Evolutionary conservation across 2,113 vertebrate species (phyloP).

Genomic region (Tyrannus savana): DNA sequence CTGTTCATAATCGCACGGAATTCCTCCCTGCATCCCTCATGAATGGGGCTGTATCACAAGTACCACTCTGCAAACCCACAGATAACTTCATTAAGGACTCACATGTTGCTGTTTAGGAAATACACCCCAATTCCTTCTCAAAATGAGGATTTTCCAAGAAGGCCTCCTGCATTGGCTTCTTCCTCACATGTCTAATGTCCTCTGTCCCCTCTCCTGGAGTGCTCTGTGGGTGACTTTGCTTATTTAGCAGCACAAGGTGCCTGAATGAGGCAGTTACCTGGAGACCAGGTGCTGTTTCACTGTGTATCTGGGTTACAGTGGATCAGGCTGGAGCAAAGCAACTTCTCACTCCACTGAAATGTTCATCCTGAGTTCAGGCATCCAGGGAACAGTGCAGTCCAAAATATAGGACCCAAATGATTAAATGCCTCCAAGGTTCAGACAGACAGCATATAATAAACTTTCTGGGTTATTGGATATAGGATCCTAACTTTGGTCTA

Average conservation of each 20-base stretch:
- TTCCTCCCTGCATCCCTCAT: neutral
- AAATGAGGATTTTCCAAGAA: neutral
- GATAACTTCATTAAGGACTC: neutral
- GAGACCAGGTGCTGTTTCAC: neutral
- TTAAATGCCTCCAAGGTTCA: neutral
- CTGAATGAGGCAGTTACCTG: neutral
- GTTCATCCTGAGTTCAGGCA: neutral
- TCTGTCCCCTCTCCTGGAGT: neutral
- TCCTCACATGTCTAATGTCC: neutral
- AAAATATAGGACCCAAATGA: neutral
- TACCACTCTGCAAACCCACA: neutral
- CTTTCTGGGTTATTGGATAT: neutral
- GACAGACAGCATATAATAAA: neutral
- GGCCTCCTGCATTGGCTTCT: neutral
- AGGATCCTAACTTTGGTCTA: neutral
- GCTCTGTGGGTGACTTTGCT: neutral
- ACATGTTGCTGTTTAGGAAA: neutral
- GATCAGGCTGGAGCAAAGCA: neutral
- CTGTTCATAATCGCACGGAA: neutral
- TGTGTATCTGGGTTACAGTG: neutral
- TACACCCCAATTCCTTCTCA: neutral
- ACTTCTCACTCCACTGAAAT: neutral
- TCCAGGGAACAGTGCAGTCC: neutral
- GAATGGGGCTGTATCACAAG: neutral
- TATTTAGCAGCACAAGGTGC: accelerated